Percentiles rank a stretch among this genome's conserved stretches.
phyloP scores from a whole-genome alignment of 2,113 vertebrate genomes.

The Australoheros scitulus region DNA sequence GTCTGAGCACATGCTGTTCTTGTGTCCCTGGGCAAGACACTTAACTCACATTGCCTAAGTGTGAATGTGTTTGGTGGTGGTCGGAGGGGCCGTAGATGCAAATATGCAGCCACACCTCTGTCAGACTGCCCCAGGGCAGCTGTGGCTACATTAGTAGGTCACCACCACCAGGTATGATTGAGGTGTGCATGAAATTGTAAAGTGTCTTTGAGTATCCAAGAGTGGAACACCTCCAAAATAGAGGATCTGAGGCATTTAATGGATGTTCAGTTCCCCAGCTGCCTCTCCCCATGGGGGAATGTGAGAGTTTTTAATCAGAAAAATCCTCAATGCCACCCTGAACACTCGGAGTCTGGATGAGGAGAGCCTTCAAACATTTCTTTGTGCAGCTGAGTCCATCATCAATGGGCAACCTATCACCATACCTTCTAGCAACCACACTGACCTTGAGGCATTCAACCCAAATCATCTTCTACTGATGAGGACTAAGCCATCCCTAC shows the following conservation, averaged over 20 bases:
- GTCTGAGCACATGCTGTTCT: too few relatives aligned
- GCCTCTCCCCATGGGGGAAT: background rate
- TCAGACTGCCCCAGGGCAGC: too few relatives aligned
- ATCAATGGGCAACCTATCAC: background rate
- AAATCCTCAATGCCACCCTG: background rate
- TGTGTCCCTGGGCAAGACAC: too few relatives aligned
- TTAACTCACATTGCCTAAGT: too few relatives aligned
- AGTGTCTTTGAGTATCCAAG: too few relatives aligned
- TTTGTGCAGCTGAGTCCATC: constrained; percentile 2
- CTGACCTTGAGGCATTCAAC: background rate
- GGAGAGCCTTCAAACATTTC: constrained; percentile 5
- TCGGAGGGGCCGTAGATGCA: too few relatives aligned
- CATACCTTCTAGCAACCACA: background rate
- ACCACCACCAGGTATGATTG: too few relatives aligned
- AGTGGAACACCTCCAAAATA: background rate
- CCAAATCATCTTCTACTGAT: background rate
- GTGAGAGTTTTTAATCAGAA: background rate
- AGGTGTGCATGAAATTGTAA: too few relatives aligned
- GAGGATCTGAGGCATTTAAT: background rate
- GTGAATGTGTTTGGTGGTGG: too few relatives aligned
- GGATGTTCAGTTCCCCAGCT: background rate
- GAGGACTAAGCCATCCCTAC: background rate
- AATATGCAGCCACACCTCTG: too few relatives aligned
- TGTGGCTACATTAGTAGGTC: too few relatives aligned
- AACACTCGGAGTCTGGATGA: constrained; percentile 13